These are phyloP conservation scores for Pyrochroa serraticornis DNA, from an alignment of 2,888 invertebrate species.

Conservation along the genomic window DNA sequence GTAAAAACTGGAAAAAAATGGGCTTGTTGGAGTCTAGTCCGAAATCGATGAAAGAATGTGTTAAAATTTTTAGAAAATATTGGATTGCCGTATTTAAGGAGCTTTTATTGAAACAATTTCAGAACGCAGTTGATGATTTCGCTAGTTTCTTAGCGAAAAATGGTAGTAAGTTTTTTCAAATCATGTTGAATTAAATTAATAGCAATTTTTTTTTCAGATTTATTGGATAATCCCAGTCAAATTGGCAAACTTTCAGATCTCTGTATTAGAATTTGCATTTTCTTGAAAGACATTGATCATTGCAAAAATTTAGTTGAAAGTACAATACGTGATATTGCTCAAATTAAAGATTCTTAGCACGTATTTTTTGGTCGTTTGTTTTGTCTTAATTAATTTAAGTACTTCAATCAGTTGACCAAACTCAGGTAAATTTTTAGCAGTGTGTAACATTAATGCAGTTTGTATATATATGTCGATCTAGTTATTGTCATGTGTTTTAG, in stretches of 20 bases:
- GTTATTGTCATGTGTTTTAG: too few species aligned
- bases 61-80: conserved; percentile 64
- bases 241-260: conserved; percentile 38
- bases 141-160: conserved; percentile 34
- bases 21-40: conserved; percentile 62
- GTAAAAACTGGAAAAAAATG: conserved; percentile 62
- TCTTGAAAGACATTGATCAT: conserved; percentile 42
- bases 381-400: background rate
- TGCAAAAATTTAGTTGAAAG: conserved; percentile 33
- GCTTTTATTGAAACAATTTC: conserved; percentile 49
- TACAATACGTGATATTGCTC: conserved; percentile 34
- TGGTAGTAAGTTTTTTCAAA: conserved; percentile 35
- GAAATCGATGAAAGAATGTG: conserved; percentile 62
- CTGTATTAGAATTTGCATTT: conserved; percentile 41
- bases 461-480: too few species aligned
- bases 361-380: background rate
- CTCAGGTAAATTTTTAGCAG: background rate
- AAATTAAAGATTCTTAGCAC: conserved; percentile 6
- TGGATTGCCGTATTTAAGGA: conserved; percentile 67
- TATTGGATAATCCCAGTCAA: conserved; percentile 38
- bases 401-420: background rate
- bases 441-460: too few species aligned
- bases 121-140: conserved; percentile 45
- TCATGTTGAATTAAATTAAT: background rate
- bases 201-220: conserved; percentile 38